Percentiles rank a stretch among this genome's conserved stretches.
Evolutionary conservation across 2,113 vertebrate species (phyloP).

Genomic region (Trichechus manatus): DNA sequence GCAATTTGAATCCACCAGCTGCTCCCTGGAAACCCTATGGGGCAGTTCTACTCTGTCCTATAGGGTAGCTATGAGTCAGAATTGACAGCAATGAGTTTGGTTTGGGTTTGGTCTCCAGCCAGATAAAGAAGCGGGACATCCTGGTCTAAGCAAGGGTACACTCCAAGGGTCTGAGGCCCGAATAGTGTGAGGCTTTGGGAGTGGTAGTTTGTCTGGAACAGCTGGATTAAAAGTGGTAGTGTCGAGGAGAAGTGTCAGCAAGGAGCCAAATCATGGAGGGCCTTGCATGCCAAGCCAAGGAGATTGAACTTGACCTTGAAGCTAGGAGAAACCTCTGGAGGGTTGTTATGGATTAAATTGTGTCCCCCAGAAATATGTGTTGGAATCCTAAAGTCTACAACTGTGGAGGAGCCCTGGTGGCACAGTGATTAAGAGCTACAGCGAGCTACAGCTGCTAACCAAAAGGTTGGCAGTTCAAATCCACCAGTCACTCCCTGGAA

Average conservation of each 20-base stretch:
- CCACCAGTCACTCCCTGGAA: no score
- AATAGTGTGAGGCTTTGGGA: background rate
- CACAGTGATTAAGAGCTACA: no score
- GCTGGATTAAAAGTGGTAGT: background rate
- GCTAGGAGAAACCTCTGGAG: background rate
- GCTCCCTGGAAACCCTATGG: no score
- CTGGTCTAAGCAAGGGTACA: background rate
- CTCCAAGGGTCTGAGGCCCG: constrained; percentile 20
- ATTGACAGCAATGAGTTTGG: no score
- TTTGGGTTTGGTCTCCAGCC: background rate
- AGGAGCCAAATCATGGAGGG: background rate
- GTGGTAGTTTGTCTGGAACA: background rate
- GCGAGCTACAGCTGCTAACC: no score
- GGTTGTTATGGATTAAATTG: background rate
- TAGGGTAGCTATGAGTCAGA: no score
- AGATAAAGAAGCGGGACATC: background rate
- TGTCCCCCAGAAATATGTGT: no score
- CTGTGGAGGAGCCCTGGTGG: no score
- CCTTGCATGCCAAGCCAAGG: background rate
- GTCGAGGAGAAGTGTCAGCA: background rate
- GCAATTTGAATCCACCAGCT: no score
- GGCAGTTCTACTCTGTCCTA: no score
- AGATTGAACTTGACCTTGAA: background rate
- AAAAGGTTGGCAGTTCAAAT: no score
- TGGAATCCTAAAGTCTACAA: background rate